Conservation (phyloP, 2,113 vertebrate genomes). For the Ellobius talpinus region DNA sequence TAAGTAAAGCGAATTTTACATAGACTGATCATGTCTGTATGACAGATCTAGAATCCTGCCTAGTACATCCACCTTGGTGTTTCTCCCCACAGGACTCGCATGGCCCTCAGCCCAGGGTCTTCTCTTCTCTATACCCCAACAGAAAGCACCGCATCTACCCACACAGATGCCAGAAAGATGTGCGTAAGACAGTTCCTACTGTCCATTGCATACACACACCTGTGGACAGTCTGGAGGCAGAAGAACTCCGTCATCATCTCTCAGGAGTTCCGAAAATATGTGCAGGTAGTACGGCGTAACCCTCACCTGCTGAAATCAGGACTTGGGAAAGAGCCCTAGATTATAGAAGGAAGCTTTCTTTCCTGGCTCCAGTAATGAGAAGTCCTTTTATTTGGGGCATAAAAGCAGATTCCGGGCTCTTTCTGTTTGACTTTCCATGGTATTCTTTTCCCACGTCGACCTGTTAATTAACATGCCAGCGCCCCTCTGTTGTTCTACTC, state of each 20-base stretch:
- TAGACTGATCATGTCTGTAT: accelerated
- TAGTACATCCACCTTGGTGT: background rate
- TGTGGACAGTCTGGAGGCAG: background rate
- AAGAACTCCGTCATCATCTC: accelerated
- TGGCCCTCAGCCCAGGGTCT: accelerated
- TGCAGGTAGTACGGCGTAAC: accelerated
- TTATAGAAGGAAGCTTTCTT: background rate
- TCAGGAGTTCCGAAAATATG: accelerated
- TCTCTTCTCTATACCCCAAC: accelerated
- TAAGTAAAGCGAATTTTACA: background rate
- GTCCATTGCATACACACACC: accelerated
- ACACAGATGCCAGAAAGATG: accelerated
- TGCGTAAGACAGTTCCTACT: accelerated
- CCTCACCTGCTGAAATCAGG: background rate
- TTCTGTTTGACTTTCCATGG: background rate
- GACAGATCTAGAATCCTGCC: background rate
- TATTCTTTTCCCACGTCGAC: background rate
- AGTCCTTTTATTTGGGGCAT: background rate
- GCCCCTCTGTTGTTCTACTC: constrained; percentile 25
- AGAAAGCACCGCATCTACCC: accelerated
- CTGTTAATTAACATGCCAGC: constrained; percentile 57
- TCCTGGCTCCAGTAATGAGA: background rate
- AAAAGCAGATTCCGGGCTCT: constrained; percentile 11
- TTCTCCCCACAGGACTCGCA: background rate
- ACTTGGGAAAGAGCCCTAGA: background rate